Percentiles rank a stretch among this genome's conserved stretches.
Evolutionary conservation across 2,113 vertebrate genomes (phyloP).

Genomic region (Gallinago media): DNA sequence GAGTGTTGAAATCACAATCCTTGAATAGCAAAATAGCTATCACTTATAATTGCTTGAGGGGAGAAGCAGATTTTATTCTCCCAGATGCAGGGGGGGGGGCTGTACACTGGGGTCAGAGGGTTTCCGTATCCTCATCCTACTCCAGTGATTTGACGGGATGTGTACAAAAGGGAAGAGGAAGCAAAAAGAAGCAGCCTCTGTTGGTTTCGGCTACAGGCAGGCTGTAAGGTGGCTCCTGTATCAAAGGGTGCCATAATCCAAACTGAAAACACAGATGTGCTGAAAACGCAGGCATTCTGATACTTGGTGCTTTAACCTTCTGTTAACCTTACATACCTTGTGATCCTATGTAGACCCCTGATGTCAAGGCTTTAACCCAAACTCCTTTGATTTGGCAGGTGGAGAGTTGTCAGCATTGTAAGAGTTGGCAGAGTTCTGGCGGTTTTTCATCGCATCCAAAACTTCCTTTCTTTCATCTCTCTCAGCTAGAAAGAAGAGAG

Average conservation of each 20-base stretch:
- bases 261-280: background rate
- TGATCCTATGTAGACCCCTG: background rate
- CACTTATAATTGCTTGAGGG: constrained; percentile 44
- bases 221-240: background rate
- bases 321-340: background rate
- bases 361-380: background rate
- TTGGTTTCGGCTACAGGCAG: background rate
- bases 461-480: background rate
- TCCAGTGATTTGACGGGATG: background rate
- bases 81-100: background rate
- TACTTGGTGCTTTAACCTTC: background rate
- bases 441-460: background rate
- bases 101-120: background rate
- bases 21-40: constrained; percentile 54
- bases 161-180: background rate
- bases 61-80: constrained; percentile 14
- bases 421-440: background rate
- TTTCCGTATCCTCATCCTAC: background rate
- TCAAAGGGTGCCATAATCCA: background rate
- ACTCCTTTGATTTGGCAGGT: background rate
- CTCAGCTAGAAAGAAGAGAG: background rate
- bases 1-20: constrained; percentile 41
- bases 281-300: background rate
- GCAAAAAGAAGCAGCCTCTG: background rate
- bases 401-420: background rate